A percentile compares a stretch with the other conserved stretches of the same genome.
phyloP scores from a whole-genome alignment of 2,888 invertebrate species.

The Rugalucina vietnamica region DNA sequence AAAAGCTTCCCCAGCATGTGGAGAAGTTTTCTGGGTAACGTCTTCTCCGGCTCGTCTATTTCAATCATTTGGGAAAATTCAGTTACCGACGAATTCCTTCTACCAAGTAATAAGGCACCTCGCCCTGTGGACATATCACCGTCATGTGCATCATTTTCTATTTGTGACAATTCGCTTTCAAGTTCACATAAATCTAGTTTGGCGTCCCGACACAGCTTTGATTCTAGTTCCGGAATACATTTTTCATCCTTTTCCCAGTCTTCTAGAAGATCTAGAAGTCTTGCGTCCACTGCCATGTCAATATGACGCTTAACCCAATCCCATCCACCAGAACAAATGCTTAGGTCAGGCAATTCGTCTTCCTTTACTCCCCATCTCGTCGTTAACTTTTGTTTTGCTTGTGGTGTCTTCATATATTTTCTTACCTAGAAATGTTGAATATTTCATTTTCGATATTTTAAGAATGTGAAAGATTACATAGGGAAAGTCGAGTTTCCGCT shows the following conservation, averaged over 20 bases:
- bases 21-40: slow-evolving; percentile 26
- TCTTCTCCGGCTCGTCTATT: not conserved
- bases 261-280: slow-evolving; percentile 58
- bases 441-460: too few relatives aligned
- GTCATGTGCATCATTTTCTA: slow-evolving; percentile 29
- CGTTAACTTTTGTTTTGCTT: slow-evolving; percentile 54
- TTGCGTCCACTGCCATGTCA: slow-evolving; percentile 51
- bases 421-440: slow-evolving; percentile 54
- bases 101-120: not conserved
- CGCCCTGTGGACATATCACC: not conserved
- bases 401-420: slow-evolving; percentile 50
- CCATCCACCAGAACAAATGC: slow-evolving; percentile 51
- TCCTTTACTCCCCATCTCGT: slow-evolving; percentile 54
- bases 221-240: slow-evolving; percentile 50
- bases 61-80: not conserved
- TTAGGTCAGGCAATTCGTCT: slow-evolving; percentile 57
- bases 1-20: slow-evolving; percentile 17
- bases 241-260: slow-evolving; percentile 65
- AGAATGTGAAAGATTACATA: too few relatives aligned
- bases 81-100: not conserved
- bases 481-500: too few relatives aligned
- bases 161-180: slow-evolving; percentile 63
- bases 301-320: slow-evolving; percentile 55
- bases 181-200: slow-evolving; percentile 65
- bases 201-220: slow-evolving; percentile 60